Evolutionary conservation across 2,113 vertebrate species (phyloP).

Genomic region (Rana temporaria): DNA sequence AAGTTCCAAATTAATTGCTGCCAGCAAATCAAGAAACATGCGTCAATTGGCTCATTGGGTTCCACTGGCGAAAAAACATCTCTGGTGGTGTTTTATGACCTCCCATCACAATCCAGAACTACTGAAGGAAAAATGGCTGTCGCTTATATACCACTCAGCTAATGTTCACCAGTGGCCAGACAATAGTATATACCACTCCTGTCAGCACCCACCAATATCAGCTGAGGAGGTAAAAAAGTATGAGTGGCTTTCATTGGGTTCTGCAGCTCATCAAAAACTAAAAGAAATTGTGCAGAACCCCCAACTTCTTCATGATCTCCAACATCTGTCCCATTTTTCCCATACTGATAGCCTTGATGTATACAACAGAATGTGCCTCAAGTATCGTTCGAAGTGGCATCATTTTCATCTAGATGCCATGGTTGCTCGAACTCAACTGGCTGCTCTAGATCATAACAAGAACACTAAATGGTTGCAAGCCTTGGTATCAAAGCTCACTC

Average conservation of each 20-base stretch:
- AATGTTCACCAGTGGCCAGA: background rate
- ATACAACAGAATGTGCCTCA: background rate
- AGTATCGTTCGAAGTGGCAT: background rate
- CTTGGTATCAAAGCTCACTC: background rate
- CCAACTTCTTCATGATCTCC: background rate
- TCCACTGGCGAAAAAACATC: background rate
- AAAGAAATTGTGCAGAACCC: background rate
- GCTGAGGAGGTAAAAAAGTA: background rate
- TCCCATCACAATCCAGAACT: background rate
- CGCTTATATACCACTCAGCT: background rate
- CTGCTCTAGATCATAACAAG: constrained; percentile 3
- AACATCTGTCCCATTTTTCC: background rate
- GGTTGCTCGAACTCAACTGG: background rate
- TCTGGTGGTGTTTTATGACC: constrained; percentile 23
- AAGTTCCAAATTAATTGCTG: background rate
- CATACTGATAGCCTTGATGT: background rate
- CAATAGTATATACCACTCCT: background rate
- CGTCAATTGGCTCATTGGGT: background rate
- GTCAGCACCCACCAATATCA: background rate
- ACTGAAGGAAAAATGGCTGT: background rate
- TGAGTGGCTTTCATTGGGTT: background rate
- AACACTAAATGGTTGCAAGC: constrained; percentile 1
- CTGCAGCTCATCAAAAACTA: background rate
- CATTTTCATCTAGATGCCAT: background rate
- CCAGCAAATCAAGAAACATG: constrained; percentile 6